A percentile compares a stretch with the other conserved stretches of the same genome.
phyloP scores from a whole-genome alignment of 2,888 invertebrate genomes.

The Andrena trimmerana region DNA sequence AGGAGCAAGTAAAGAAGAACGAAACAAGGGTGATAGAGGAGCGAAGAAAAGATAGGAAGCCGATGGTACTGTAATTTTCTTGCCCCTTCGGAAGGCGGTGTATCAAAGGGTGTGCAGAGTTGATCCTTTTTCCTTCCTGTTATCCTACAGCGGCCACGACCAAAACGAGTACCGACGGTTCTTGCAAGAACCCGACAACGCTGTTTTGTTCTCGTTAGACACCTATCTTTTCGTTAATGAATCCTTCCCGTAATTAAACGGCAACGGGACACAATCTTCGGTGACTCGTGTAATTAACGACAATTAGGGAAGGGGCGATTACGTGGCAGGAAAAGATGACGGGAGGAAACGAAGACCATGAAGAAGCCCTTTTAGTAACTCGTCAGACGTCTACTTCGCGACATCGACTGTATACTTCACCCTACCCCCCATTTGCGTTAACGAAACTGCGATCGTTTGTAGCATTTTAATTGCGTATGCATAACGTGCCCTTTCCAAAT shows the following conservation, averaged over 20 bases:
- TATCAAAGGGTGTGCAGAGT: conserved; percentile 1
- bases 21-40: not conserved
- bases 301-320: conserved; percentile 72
- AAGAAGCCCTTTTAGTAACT: conserved; percentile 32
- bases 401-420: conserved; percentile 19
- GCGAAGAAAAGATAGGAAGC: conserved; percentile 1
- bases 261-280: conserved; percentile 68
- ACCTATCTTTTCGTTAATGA: conserved; percentile 71
- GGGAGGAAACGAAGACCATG: conserved; percentile 55
- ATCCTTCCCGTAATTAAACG: conserved; percentile 74
- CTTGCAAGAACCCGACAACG: conserved; percentile 42
- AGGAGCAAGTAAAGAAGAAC: not conserved
- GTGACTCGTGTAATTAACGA: conserved; percentile 72
- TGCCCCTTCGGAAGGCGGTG: not conserved
- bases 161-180: conserved; percentile 26
- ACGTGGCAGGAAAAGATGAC: conserved; percentile 64
- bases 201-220: conserved; percentile 68
- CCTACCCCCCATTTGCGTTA: not conserved
- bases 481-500: not conserved
- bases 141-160: conserved; percentile 20
- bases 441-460: not conserved
- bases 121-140: conserved; percentile 18
- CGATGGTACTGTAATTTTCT: conserved; percentile 31
- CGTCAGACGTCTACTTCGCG: conserved; percentile 20
- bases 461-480: conserved; percentile 7